These are phyloP conservation scores for Corythornis cristatus DNA, from an alignment of 2,113 vertebrate genomes.

Conservation along the genomic window DNA sequence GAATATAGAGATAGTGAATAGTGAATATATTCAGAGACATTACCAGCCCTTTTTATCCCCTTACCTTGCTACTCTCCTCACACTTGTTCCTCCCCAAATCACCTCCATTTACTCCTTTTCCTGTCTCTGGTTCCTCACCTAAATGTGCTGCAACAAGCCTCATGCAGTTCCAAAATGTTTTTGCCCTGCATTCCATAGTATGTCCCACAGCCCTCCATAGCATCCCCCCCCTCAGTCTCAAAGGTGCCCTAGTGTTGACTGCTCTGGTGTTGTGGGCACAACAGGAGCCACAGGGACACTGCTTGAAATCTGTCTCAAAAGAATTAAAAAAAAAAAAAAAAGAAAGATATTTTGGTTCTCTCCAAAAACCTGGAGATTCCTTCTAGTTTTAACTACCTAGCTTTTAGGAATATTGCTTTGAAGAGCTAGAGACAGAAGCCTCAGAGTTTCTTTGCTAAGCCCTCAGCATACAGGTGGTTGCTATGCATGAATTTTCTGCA, in stretches of 20 bases:
- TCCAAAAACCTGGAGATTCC: not conserved
- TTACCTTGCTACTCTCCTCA: not conserved
- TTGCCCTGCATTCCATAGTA: not conserved
- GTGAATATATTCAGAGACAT: too few relatives aligned
- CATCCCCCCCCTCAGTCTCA: accelerated
- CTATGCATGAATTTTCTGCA: not conserved
- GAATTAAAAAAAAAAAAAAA: not conserved
- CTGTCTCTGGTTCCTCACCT: not conserved
- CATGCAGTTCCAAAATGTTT: not conserved
- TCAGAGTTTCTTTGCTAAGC: not conserved
- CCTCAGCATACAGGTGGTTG: not conserved
- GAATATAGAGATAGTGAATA: too few relatives aligned
- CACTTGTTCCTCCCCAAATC: not conserved
- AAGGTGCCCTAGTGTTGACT: not conserved
- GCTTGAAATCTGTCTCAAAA: not conserved
- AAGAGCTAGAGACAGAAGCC: not conserved
- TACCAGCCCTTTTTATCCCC: not conserved
- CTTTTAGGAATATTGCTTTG: not conserved
- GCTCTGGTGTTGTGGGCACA: not conserved
- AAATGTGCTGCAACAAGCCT: not conserved
- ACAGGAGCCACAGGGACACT: not conserved
- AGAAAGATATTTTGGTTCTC: not conserved
- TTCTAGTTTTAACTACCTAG: not conserved
- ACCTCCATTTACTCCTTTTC: not conserved
- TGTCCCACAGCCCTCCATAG: accelerated